Evolutionary conservation across 1,140 invertebrate genomes (phyloP), one percentile per base, ranked within the genome.

Genomic region (Asbolus verrucosus): DNA sequence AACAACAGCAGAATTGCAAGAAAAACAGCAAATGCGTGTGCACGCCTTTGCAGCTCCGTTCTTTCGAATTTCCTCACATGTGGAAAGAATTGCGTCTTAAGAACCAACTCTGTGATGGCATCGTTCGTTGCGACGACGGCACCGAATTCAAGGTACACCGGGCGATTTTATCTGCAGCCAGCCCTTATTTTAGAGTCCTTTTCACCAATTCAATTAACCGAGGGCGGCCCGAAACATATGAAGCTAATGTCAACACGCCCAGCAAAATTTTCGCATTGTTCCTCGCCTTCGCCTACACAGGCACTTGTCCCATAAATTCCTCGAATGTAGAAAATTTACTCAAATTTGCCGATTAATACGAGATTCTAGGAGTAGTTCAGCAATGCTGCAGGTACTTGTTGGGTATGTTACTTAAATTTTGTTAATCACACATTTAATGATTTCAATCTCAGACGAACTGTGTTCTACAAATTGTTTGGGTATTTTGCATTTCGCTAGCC

Each of bases 241-340:
- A 84, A 78, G 83, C 85, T 62, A 82, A 81, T 68, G 82, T 87
- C 8, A 83, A 84, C 70, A 81, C 84, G 18, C 81, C 84, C 3
- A 81, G 81, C 43, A 76, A 79, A 46, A 84, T 85, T 60, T 83
- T 86, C 78, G 72, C 79, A n/a, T 79, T 82, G 8, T 85, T 91
- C 50, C 80, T 91, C 18, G 87, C 91, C 69, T 91, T 86, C 75
- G 87, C 87, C 0, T 91, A 91, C 77, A 89, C 88, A 6, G 86
- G 88, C 27, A 81, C 82, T 18, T 89, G 89, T 73, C 68, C 76
- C n/a, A 83, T 91, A 30, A 86, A 82, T 1, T 76, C 80, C 2
- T 83, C 85, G 19, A 91, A 89, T 75, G 88, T 91, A 2, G 85
- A 89, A 80, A 78, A 81, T 62, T 80, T 91, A 9, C 79, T 90